Base-by-base conservation (phyloP, 1,140 invertebrate genomes). In the Vanessa tameamea region DNA sequence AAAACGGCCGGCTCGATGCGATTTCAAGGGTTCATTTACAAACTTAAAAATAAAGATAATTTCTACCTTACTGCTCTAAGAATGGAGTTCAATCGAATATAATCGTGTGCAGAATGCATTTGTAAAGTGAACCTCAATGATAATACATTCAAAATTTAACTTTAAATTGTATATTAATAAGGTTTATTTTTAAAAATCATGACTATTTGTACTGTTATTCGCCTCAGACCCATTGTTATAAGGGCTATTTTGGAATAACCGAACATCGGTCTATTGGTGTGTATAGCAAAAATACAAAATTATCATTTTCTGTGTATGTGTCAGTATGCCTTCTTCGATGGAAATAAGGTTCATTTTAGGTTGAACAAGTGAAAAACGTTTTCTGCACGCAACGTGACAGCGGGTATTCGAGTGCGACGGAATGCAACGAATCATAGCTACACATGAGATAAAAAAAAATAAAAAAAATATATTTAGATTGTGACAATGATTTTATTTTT, bases 371-470 rank as follows among this genome's bases (percentile, higher is more conserved):
- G 51, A 51, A 66, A 15, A 48, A 8, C 43, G 66, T 72, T 47
- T n/a, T 75, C 82, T 76, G 79, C 67, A 13, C 68, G 72, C 69
- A 75, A 80, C 80, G 81, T 78, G 83, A 83, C 80, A 86, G 81
- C 78, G 78, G 80, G 81, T 80, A 81, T 79, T 81, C 83, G 87
- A 81, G 84, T 87, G 86, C 86, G 86, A 82, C 82, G 87, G 86
- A 81, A 87, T 64, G 63, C 47, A 64, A 64, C 63, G 63, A 64
- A 61, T 15, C 31, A 37, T 61, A 15, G 23, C 23, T 61, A 61
- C 57, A 61, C 57, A 61, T n/a, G 57, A 61, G 23, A 61, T 61
- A 11, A 16, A 61, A 43, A 26, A 37, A 6, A 55, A 55, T 55
- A 37, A 15, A n/a, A 50, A 51, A 51, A 51, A 51, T n/a, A 51